Conservation (phyloP, 92 coral and sea anemone genomes). For the Micromussa lordhowensis region DNA sequence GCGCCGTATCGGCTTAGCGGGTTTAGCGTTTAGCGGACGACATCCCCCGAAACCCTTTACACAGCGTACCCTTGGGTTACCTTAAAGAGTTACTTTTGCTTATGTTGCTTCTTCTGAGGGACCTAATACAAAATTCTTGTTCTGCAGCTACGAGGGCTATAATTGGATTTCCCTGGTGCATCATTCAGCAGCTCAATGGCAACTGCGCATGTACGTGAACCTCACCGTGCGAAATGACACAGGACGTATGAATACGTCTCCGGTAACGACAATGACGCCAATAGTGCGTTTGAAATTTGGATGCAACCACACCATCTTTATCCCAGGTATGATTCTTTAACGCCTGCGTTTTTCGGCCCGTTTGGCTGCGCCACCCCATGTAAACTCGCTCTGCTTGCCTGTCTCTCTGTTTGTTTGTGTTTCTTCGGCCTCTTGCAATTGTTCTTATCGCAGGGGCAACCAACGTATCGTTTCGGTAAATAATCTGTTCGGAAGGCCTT, state of each 20-base stretch:
- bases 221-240: constrained; percentile 81
- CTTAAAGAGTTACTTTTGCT: not conserved
- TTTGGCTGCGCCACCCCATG: no score
- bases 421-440: no score
- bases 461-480: no score
- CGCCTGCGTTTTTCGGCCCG: not conserved
- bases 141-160: constrained; percentile 34
- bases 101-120: not conserved
- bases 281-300: constrained; percentile 72
- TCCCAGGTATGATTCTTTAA: constrained; percentile 67
- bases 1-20: no score
- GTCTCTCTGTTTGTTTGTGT: no score
- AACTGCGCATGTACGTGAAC: constrained; percentile 70
- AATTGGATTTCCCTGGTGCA: constrained; percentile 62
- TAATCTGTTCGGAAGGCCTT: no score
- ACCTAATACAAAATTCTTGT: not conserved
- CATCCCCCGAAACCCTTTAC: no score
- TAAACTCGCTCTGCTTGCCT: no score
- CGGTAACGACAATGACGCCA: constrained; percentile 75
- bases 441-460: no score
- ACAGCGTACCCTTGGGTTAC: no score
- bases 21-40: no score
- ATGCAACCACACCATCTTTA: constrained; percentile 75
- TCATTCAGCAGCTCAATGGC: constrained; percentile 59
- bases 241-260: constrained; percentile 74